These are phyloP conservation scores for Cyprinella venusta DNA, from an alignment of 2,797 vertebrate genomes.

Conservation along the genomic window DNA sequence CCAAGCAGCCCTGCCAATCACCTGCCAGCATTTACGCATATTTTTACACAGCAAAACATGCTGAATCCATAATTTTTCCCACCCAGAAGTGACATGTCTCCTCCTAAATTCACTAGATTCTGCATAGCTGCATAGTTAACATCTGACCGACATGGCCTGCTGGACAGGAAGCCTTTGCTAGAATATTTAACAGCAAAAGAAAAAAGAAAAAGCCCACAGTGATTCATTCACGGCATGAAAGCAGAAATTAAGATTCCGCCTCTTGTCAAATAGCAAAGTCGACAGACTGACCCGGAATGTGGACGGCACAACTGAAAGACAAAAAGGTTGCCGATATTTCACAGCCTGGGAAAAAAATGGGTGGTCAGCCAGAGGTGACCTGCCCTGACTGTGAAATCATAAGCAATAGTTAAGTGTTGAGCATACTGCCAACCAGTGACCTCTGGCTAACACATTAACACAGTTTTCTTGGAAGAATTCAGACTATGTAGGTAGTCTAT, in stretches of 20 bases:
- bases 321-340: conserved; percentile 51
- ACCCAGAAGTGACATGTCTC: conserved; percentile 64
- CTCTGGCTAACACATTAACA: conserved; percentile 37
- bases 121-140: conserved; percentile 66
- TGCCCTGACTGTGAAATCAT: conserved; percentile 38
- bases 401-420: conserved; percentile 42
- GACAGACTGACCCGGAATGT: conserved; percentile 38
- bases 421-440: conserved; percentile 25
- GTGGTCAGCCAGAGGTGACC: conserved; percentile 54
- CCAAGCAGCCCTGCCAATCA: conserved; percentile 74
- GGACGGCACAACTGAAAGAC: conserved; percentile 38
- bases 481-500: conserved; percentile 22
- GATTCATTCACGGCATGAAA: conserved; percentile 46
- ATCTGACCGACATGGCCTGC: conserved; percentile 61
- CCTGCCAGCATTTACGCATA: conserved; percentile 74
- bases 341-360: conserved; percentile 39
- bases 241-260: conserved; percentile 56
- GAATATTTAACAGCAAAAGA: conserved; percentile 42
- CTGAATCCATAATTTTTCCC: conserved; percentile 63
- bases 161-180: conserved; percentile 55
- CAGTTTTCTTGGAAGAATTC: conserved; percentile 1
- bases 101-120: conserved; percentile 50
- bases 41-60: conserved; percentile 68
- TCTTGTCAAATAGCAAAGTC: conserved; percentile 37
- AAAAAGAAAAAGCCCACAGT: neutral